Evolutionary conservation across 2,113 vertebrate species (phyloP).

Genomic region (Motacilla tschutschensis): DNA sequence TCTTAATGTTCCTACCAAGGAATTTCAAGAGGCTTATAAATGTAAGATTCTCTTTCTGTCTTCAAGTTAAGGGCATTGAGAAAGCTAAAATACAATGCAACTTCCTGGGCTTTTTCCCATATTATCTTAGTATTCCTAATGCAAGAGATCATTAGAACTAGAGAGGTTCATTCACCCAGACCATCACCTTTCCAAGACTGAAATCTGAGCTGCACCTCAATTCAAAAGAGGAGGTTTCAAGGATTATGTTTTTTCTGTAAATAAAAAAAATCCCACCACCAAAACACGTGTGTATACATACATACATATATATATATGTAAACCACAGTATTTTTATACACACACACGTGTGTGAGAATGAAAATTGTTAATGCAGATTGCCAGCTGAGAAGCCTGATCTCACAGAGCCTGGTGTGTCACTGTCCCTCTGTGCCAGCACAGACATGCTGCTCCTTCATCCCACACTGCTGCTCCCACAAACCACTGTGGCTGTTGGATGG

Average conservation of each 20-base stretch:
- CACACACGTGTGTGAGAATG: background rate
- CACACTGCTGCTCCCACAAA: background rate
- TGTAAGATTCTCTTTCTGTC: background rate
- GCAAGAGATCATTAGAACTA: background rate
- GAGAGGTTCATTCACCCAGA: background rate
- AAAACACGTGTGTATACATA: rapidly evolving
- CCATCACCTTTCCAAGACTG: background rate
- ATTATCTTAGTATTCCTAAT: background rate
- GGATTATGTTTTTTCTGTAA: background rate
- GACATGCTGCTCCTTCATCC: background rate
- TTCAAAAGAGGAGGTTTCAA: background rate
- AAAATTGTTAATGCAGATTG: background rate
- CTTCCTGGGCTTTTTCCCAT: background rate
- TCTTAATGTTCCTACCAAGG: background rate
- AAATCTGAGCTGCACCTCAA: background rate
- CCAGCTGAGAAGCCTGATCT: background rate
- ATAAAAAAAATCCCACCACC: background rate
- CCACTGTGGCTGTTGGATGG: background rate
- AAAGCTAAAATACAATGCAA: background rate
- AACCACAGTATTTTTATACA: background rate
- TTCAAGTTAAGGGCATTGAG: background rate
- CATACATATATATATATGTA: no score
- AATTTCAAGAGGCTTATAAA: background rate
- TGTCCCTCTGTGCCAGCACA: background rate
- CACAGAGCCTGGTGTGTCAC: background rate